Evolutionary conservation across 2,888 invertebrate species (phyloP).

Genomic region (Xylota segnis): DNA sequence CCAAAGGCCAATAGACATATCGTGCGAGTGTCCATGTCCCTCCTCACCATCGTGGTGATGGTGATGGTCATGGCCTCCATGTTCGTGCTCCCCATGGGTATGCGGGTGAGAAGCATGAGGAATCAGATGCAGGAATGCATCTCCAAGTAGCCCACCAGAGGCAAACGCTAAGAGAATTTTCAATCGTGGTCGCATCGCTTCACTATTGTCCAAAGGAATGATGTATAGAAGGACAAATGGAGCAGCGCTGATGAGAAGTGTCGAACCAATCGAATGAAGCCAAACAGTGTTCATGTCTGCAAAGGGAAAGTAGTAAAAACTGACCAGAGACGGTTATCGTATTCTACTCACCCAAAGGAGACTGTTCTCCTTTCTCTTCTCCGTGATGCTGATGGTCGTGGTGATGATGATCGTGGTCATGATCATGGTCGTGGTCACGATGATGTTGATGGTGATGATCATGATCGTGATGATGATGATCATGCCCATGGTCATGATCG

Average conservation of each 20-base stretch:
- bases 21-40: slow-evolving; percentile 87
- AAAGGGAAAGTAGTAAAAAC: slow-evolving; percentile 21
- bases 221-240: slow-evolving; percentile 97
- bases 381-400: slow-evolving; percentile 68
- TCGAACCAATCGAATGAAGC: slow-evolving; percentile 94
- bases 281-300: slow-evolving; percentile 85
- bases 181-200: slow-evolving; percentile 93
- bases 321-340: neutral
- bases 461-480: slow-evolving; percentile 78
- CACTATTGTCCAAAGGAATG: slow-evolving; percentile 95
- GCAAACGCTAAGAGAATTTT: slow-evolving; percentile 97
- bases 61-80: slow-evolving; percentile 81
- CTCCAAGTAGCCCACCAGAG: slow-evolving; percentile 97
- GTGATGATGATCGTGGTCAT: slow-evolving; percentile 70
- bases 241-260: slow-evolving; percentile 96
- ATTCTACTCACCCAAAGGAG: slow-evolving; percentile 78
- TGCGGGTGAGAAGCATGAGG: slow-evolving; percentile 94
- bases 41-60: slow-evolving; percentile 80
- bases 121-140: slow-evolving; percentile 99
- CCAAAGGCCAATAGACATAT: slow-evolving; percentile 96
- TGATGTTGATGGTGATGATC: slow-evolving; percentile 56
- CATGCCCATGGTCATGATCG: slow-evolving; percentile 69
- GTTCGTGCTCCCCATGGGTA: slow-evolving; percentile 81
- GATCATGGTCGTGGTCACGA: slow-evolving; percentile 73
- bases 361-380: slow-evolving; percentile 62